Percentiles rank a stretch among this genome's conserved stretches.
These are phyloP conservation scores for Anseranas semipalmata DNA, from an alignment of 2,113 vertebrate genomes.

Conservation along the genomic window DNA sequence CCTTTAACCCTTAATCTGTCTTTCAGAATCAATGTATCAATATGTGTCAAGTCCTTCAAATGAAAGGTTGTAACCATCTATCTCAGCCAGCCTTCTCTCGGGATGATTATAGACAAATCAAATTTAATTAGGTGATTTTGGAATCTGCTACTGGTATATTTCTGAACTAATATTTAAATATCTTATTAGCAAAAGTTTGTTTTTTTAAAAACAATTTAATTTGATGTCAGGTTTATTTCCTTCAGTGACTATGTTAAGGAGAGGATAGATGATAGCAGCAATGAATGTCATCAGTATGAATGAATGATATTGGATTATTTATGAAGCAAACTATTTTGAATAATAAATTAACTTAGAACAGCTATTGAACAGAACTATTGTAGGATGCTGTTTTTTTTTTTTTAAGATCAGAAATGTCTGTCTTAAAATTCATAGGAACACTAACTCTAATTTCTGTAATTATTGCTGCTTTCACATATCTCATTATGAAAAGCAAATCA, in stretches of 20 bases:
- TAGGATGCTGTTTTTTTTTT: not conserved
- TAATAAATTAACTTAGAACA: not conserved
- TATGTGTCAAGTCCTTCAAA: not conserved
- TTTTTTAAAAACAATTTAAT: not conserved
- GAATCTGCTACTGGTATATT: not conserved
- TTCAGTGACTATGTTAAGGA: not conserved
- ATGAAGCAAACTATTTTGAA: not conserved
- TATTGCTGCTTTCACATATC: not conserved
- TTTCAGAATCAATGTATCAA: not conserved
- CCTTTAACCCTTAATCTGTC: not conserved
- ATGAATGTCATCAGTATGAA: not conserved
- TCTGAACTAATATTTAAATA: not conserved
- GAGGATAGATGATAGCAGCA: not conserved
- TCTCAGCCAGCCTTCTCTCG: not conserved
- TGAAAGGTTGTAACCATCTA: not conserved
- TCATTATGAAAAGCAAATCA: not conserved
- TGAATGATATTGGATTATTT: not conserved
- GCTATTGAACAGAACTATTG: not conserved
- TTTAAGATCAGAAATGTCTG: not conserved
- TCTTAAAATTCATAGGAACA: not conserved
- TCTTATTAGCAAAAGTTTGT: not conserved
- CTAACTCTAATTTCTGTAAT: not conserved
- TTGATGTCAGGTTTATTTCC: not conserved
- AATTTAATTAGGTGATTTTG: not conserved
- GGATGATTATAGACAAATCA: not conserved